Percentiles rank a stretch among this genome's conserved stretches.
phyloP scores from a whole-genome alignment of 2,888 invertebrate species.

The Drosophila flavopinicola region DNA sequence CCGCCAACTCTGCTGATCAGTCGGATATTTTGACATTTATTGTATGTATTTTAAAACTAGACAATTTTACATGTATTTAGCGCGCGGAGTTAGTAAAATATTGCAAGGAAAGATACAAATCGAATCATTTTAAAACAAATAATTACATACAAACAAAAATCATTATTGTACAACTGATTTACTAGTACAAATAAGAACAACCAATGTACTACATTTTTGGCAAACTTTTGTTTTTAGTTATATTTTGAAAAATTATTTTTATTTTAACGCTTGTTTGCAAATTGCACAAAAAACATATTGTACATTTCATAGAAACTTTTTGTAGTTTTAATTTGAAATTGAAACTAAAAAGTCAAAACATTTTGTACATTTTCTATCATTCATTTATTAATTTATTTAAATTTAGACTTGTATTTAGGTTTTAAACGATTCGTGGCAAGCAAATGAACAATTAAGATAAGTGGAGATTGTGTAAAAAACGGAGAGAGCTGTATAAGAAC shows the following conservation, averaged over 20 bases:
- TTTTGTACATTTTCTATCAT: slow-evolving; percentile 64
- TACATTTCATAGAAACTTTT: slow-evolving; percentile 18
- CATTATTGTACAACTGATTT: slow-evolving; percentile 48
- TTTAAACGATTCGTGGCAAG: slow-evolving; percentile 38
- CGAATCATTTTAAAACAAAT: slow-evolving; percentile 36
- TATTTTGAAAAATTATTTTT: slow-evolving; percentile 13
- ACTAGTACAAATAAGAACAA: slow-evolving; percentile 33
- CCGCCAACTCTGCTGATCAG: slow-evolving; percentile 48
- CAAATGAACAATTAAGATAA: slow-evolving; percentile 50
- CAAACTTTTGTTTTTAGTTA: slow-evolving; percentile 27
- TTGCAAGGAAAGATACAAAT: slow-evolving; percentile 41
- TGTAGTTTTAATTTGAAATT: slow-evolving; percentile 49
- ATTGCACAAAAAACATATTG: slow-evolving; percentile 8
- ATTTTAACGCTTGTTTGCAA: slow-evolving; percentile 27
- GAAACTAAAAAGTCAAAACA: slow-evolving; percentile 38
- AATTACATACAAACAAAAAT: slow-evolving; percentile 17
- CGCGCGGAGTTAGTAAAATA: slow-evolving; percentile 71
- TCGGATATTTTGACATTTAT: slow-evolving; percentile 57
- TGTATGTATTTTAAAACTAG: slow-evolving; percentile 65
- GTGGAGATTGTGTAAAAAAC: slow-evolving; percentile 52
- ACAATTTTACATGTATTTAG: slow-evolving; percentile 71
- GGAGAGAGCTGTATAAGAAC: slow-evolving; percentile 55
- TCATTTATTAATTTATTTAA: slow-evolving; percentile 53
- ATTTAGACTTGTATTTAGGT: slow-evolving; percentile 39
- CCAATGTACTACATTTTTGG: slow-evolving; percentile 35